Evolutionary conservation across 2,888 invertebrate genomes (phyloP).

Genomic region (Chrysolina oricalcia): DNA sequence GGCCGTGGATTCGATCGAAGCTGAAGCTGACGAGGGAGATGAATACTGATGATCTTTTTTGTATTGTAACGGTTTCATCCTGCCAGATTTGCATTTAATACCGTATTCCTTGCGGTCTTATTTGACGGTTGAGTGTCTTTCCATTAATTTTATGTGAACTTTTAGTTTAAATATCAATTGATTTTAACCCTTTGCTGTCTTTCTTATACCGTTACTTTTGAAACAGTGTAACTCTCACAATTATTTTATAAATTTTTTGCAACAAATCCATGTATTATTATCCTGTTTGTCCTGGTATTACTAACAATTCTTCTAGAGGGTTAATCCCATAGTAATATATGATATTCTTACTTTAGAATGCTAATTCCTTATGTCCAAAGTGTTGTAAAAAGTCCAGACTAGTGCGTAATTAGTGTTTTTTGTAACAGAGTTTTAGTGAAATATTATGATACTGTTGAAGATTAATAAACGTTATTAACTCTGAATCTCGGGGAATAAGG

Average conservation of each 20-base stretch:
- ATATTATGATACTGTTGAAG: too few relatives aligned
- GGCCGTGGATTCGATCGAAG: conserved; percentile 83
- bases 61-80: conserved; percentile 25
- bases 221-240: conserved; percentile 34
- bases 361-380: too few relatives aligned
- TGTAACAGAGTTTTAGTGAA: too few relatives aligned
- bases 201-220: conserved; percentile 24
- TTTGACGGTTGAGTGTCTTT: neutral
- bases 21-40: conserved; percentile 80
- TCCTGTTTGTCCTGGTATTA: too few relatives aligned
- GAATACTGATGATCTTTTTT: conserved; percentile 74
- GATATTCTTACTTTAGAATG: too few relatives aligned
- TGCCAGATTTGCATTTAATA: conserved; percentile 42
- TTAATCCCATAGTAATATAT: too few relatives aligned
- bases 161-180: neutral
- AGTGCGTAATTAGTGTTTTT: too few relatives aligned
- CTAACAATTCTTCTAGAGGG: too few relatives aligned
- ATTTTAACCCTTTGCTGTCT: conserved; percentile 14
- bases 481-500: too few relatives aligned
- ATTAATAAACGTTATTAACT: too few relatives aligned
- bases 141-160: conserved; percentile 1
- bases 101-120: neutral
- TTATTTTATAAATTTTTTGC: conserved; percentile 45
- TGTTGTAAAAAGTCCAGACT: too few relatives aligned
- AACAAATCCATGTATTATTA: conserved; percentile 31